phyloP scores from a whole-genome alignment of 1,140 invertebrate species.

The Meteorus sp. region DNA sequence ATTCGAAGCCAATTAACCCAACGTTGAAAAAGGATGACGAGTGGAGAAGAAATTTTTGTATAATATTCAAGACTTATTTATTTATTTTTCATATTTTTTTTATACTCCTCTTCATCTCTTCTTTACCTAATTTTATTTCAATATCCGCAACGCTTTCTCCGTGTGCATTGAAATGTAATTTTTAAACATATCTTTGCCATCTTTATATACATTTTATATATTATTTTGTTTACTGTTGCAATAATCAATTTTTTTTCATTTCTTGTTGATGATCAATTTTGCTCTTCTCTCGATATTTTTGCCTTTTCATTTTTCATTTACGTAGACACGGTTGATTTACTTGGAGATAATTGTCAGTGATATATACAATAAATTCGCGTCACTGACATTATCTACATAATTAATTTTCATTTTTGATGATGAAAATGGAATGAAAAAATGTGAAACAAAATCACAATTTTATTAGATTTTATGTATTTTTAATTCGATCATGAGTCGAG shows the following conservation, averaged over 20 bases:
- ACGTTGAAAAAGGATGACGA: not conserved
- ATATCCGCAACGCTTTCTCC: no score
- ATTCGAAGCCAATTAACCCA: constrained; percentile 24
- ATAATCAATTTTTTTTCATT: not conserved
- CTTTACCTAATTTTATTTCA: no score
- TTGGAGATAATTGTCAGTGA: constrained; percentile 8
- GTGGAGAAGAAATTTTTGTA: no score
- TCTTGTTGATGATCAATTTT: constrained; percentile 3
- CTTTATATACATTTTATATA: not conserved
- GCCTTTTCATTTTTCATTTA: no score
- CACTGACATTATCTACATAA: constrained; percentile 14
- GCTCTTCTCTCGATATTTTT: constrained; percentile 1
- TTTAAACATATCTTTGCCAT: not conserved
- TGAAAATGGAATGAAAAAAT: no score
- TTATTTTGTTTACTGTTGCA: not conserved
- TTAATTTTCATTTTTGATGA: not conserved
- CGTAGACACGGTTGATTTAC: no score
- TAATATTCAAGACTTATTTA: not conserved
- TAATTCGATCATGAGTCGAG: constrained; percentile 18
- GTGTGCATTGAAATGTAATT: constrained; percentile 3
- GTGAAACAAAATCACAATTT: no score
- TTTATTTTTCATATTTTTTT: not conserved
- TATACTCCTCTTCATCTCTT: not conserved
- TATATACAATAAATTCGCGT: constrained; percentile 21
- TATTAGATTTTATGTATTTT: no score